A percentile compares a stretch with the other conserved stretches of the same genome.
Evolutionary conservation across 2,113 vertebrate genomes (phyloP).

Genomic region (Dryoscopus gambensis): DNA sequence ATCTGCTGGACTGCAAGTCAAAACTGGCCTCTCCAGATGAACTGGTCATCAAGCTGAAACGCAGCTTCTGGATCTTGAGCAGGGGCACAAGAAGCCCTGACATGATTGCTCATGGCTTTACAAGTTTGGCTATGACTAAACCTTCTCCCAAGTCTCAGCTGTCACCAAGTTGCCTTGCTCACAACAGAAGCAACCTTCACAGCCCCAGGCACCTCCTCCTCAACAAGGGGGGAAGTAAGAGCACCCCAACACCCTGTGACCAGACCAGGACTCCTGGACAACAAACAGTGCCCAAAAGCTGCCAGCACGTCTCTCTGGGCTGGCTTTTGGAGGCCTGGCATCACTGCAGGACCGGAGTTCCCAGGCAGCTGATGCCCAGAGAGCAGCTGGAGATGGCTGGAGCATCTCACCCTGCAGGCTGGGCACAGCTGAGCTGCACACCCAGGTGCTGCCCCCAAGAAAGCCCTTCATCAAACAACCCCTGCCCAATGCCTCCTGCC

Average conservation of each 20-base stretch:
- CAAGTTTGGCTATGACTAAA: not conserved
- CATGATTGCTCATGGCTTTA: not conserved
- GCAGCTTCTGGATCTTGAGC: not conserved
- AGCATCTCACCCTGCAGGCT: not conserved
- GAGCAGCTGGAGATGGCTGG: not conserved
- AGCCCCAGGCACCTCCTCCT: not conserved
- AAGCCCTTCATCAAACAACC: not conserved
- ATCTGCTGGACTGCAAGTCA: not conserved
- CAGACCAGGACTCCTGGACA: not conserved
- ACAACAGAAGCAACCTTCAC: not conserved
- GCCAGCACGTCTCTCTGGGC: not conserved
- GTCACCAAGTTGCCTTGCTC: not conserved
- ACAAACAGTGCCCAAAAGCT: not conserved
- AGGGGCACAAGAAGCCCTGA: not conserved
- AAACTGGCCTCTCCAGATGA: not conserved
- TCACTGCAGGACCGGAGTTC: not conserved
- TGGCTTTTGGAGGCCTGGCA: not conserved
- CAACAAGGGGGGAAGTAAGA: not conserved
- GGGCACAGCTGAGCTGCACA: not conserved
- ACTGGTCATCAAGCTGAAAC: not conserved
- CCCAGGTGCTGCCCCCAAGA: not conserved
- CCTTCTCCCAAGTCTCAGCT: not conserved
- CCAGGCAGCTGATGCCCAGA: not conserved
- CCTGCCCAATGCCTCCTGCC: not conserved
- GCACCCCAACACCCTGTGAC: not conserved